phyloP scores from a whole-genome alignment of 1,140 invertebrate species.

The Psix sp. region DNA sequence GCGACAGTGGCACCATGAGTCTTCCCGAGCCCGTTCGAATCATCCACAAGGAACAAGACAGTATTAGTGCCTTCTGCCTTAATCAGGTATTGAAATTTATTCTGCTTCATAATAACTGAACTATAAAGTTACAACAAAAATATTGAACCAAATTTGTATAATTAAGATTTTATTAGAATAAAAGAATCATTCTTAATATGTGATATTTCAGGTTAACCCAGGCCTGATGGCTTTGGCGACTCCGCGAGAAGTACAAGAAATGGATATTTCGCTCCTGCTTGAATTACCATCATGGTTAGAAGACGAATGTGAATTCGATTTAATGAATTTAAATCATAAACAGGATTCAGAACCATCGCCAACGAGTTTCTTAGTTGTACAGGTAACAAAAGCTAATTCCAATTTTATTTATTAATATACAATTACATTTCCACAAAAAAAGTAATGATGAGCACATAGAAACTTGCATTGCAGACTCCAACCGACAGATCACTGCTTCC shows the following conservation, averaged over 20 bases:
- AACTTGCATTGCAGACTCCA: slow-evolving; percentile 77
- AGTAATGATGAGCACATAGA: slow-evolving; percentile 5
- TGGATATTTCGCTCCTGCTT: slow-evolving; percentile 93
- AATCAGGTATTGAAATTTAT: no score
- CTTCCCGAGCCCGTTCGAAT: slow-evolving; percentile 92
- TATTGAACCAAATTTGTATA: no score
- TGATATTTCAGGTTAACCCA: slow-evolving; percentile 85
- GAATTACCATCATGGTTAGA: slow-evolving; percentile 94
- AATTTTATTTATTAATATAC: no score
- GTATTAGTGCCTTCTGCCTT: slow-evolving; percentile 97
- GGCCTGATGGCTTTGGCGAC: slow-evolving; percentile 94
- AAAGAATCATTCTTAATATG: no score
- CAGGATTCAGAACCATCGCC: slow-evolving; percentile 82
- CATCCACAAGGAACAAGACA: slow-evolving; percentile 99
- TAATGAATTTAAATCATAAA: slow-evolving; percentile 89
- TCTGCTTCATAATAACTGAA: no score
- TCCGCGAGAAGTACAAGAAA: slow-evolving; percentile 97
- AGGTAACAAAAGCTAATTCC: slow-evolving; percentile 76
- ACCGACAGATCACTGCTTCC: slow-evolving; percentile 81
- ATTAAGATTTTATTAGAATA: no score
- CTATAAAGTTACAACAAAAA: no score
- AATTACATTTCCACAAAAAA: no score
- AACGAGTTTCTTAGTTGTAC: slow-evolving; percentile 94
- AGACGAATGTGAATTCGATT: slow-evolving; percentile 97
- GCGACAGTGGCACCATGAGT: slow-evolving; percentile 75